phyloP scores from a whole-genome alignment of 2,888 invertebrate species.

The Hesperia comma region DNA sequence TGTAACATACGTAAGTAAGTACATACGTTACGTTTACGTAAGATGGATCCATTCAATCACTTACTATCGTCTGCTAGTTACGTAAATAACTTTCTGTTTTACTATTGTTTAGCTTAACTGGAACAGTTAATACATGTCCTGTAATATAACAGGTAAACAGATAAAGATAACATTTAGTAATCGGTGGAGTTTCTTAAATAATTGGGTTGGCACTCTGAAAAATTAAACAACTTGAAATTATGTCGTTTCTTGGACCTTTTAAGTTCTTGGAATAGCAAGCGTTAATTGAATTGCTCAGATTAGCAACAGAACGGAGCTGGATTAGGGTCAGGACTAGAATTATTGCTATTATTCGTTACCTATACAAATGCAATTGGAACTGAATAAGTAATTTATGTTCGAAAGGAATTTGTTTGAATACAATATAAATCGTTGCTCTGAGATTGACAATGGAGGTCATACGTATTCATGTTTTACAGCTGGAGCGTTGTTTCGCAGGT shows the following conservation, averaged over 20 bases:
- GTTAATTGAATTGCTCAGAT: no score
- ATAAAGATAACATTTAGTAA: not conserved
- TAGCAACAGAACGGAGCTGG: no score
- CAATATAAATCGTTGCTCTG: slow-evolving; percentile 47
- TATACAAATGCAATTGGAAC: not conserved
- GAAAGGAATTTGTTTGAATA: slow-evolving; percentile 4
- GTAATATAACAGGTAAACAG: slow-evolving; percentile 3
- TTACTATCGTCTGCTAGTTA: slow-evolving; percentile 68
- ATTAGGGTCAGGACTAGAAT: no score
- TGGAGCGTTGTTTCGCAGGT: slow-evolving; percentile 75
- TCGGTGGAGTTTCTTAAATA: not conserved
- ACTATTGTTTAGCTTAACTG: slow-evolving; percentile 52
- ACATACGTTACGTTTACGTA: slow-evolving; percentile 77
- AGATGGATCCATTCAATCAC: slow-evolving; percentile 77
- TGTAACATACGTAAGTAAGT: slow-evolving; percentile 68
- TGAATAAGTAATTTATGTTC: not conserved
- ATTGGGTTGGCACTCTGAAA: no score
- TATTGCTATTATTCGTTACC: not conserved
- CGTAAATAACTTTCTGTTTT: slow-evolving; percentile 59
- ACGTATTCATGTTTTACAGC: slow-evolving; percentile 72
- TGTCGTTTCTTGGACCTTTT: no score
- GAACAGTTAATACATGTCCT: slow-evolving; percentile 39
- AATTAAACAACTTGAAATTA: no score
- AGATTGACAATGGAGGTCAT: slow-evolving; percentile 73
- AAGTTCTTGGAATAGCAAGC: no score